A percentile compares a stretch with the other conserved stretches of the same genome.
phyloP scores from a whole-genome alignment of 2,888 invertebrate genomes.

The Mycalesis mineus region DNA sequence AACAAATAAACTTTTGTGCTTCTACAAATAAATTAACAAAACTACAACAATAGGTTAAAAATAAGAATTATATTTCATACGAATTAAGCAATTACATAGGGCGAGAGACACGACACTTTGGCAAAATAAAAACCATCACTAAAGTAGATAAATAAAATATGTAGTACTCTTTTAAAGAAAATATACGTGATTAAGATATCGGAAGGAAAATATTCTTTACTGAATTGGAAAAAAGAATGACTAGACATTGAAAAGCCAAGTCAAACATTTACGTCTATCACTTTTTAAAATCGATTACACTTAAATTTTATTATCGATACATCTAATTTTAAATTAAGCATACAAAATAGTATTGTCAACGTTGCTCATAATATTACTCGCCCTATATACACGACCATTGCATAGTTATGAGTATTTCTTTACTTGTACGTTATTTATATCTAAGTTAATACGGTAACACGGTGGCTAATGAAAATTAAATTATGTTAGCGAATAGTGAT shows the following conservation, averaged over 20 bases:
- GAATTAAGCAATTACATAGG: conserved; percentile 64
- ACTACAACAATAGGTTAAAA: conserved; percentile 68
- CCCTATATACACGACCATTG: conserved; percentile 63
- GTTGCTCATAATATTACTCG: conserved; percentile 62
- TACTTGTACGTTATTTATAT: conserved; percentile 34
- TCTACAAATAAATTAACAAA: conserved; percentile 76
- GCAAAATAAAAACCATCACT: conserved; percentile 24
- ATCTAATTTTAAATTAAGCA: conserved; percentile 52
- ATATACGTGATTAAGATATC: not conserved
- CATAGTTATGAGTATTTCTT: conserved; percentile 56
- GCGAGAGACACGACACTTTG: conserved; percentile 61
- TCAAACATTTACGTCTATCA: conserved; percentile 24
- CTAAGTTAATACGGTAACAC: conserved; percentile 48
- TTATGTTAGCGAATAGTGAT: conserved; percentile 33
- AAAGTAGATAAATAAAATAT: not conserved
- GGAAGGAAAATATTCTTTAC: not conserved
- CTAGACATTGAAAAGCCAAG: conserved; percentile 48
- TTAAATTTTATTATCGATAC: conserved; percentile 21
- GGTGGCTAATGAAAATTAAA: conserved; percentile 19
- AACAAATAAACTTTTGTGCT: conserved; percentile 76
- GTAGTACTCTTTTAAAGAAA: not conserved
- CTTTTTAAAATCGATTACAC: conserved; percentile 17
- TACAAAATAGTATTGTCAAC: conserved; percentile 70
- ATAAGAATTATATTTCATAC: conserved; percentile 46
- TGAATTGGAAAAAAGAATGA: conserved; percentile 32